These are phyloP conservation scores for Halocynthia roretzi DNA, from an alignment of 23 tunicate species.

Conservation along the genomic window DNA sequence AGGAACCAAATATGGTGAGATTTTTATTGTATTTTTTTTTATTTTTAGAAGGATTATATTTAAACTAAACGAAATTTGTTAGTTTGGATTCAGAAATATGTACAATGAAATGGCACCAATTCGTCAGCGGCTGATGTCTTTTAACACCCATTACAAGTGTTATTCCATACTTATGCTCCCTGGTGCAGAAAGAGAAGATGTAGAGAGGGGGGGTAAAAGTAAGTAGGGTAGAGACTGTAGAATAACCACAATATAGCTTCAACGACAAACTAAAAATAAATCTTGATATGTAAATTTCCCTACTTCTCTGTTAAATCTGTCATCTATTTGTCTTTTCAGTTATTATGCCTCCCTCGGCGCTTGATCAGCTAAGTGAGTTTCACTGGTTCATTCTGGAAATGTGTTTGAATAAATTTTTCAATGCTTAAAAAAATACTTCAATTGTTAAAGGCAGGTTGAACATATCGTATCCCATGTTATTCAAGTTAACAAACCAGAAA, in stretches of 20 bases:
- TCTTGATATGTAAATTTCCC: too few relatives aligned
- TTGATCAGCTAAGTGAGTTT: constrained; percentile 71
- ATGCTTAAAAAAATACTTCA: neutral
- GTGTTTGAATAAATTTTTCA: neutral
- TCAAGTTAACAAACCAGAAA: constrained; percentile 61
- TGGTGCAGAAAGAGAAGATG: constrained; percentile 75
- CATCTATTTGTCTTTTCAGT: neutral
- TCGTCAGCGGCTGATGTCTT: constrained; percentile 25
- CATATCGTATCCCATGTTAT: constrained; percentile 89
- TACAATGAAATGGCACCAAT: neutral
- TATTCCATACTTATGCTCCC: constrained; percentile 78
- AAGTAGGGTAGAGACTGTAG: neutral
- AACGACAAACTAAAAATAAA: too few relatives aligned
- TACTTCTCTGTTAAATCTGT: too few relatives aligned
- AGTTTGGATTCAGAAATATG: constrained; percentile 24
- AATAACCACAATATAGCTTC: neutral
- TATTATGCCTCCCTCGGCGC: constrained; percentile 93
- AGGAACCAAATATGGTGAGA: too few relatives aligned
- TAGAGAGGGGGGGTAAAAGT: constrained; percentile 84
- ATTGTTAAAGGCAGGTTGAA: constrained; percentile 34
- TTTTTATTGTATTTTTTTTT: too few relatives aligned
- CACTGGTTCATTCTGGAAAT: too few relatives aligned
- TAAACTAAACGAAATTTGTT: too few relatives aligned
- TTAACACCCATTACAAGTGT: constrained; percentile 74
- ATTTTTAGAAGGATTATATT: too few relatives aligned